These are phyloP conservation scores for Nothocercus nigrocapillus DNA, from an alignment of 2,113 vertebrate species.

Conservation along the genomic window DNA sequence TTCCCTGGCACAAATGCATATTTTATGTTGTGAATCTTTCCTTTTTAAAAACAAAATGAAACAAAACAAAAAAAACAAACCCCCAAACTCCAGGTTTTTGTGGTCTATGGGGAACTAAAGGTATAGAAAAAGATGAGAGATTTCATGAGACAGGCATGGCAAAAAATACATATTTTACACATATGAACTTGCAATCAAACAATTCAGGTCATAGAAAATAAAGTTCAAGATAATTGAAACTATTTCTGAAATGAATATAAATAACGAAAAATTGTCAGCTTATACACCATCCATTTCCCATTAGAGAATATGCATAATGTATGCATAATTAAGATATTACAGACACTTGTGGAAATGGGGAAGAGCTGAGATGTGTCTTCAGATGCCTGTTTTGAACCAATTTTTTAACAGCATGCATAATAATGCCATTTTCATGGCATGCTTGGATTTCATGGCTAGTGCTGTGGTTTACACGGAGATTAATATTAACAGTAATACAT, in stretches of 20 bases:
- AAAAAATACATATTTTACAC: constrained; percentile 40
- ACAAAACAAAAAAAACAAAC: too few relatives aligned
- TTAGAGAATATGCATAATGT: background rate
- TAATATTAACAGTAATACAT: background rate
- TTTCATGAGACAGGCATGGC: background rate
- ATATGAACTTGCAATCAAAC: background rate
- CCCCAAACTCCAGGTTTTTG: background rate
- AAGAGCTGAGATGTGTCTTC: constrained; percentile 18
- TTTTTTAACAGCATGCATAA: constrained; percentile 13
- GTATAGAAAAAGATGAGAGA: constrained; percentile 14
- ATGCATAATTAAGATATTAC: background rate
- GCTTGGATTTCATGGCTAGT: constrained; percentile 35
- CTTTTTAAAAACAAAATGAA: background rate
- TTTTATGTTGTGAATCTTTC: background rate
- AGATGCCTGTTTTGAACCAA: constrained; percentile 21
- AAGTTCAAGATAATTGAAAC: background rate
- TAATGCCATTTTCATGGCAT: background rate
- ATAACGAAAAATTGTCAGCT: background rate
- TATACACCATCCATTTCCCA: background rate
- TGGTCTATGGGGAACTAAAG: background rate
- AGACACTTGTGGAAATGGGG: background rate
- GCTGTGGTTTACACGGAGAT: constrained; percentile 24
- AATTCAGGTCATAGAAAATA: constrained; percentile 6
- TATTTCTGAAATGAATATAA: constrained; percentile 1
- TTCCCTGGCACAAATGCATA: background rate